phyloP scores from a whole-genome alignment of 2,113 vertebrate genomes.

The Syngnathus scovelli region DNA sequence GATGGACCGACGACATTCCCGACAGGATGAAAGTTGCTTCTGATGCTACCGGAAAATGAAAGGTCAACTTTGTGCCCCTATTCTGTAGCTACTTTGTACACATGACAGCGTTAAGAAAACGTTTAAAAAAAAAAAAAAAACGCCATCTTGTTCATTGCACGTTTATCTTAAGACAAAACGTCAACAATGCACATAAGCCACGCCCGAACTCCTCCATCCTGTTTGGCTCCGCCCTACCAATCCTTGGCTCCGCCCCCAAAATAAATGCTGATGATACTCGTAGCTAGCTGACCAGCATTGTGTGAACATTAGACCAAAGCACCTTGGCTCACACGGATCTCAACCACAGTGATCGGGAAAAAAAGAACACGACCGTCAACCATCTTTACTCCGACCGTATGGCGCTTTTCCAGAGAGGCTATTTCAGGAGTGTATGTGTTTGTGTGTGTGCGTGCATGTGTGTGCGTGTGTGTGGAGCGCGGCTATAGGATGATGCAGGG shows the following conservation, averaged over 20 bases:
- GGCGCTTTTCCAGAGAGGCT: conserved; percentile 61
- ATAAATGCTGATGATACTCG: conserved; percentile 25
- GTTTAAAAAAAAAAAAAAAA: not conserved
- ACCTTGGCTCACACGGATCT: conserved; percentile 56
- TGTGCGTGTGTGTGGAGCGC: conserved; percentile 11
- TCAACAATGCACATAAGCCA: not conserved
- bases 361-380: not conserved
- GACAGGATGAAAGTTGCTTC: not conserved
- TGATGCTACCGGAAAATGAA: not conserved
- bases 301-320: conserved; percentile 50
- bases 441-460: conserved; percentile 18
- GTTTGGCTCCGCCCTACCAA: not conserved
- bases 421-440: conserved; percentile 38
- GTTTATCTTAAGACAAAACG: not conserved
- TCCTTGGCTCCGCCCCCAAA: not conserved
- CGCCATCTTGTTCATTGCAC: not conserved
- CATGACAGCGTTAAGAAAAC: not conserved
- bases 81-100: not conserved
- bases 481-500: conserved; percentile 92
- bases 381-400: conserved; percentile 52
- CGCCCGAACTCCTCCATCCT: not conserved
- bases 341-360: conserved; percentile 26
- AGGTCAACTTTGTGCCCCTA: not conserved
- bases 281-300: conserved; percentile 52
- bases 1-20: no score